Evolutionary conservation across 2,797 vertebrate genomes (phyloP), one percentile per base, ranked within the genome.

Genomic region (Brachyrhaphis roseni): DNA sequence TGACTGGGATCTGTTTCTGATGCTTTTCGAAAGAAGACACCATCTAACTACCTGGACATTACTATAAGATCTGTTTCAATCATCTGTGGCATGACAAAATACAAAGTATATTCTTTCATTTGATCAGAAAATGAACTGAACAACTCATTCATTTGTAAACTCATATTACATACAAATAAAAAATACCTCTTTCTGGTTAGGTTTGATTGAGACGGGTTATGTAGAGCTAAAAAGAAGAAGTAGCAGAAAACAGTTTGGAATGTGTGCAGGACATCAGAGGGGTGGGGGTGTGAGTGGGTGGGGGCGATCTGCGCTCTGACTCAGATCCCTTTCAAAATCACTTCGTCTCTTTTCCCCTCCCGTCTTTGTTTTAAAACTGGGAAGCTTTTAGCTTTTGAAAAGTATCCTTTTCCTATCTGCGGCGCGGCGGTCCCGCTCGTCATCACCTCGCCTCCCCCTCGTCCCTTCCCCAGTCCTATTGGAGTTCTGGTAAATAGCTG

Each of bases 321-420:
- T 90, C 89, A 92, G 92, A 93, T 95, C 94, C 86, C 95, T 95
- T 95, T 93, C 93, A 93, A 90, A 95, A 94, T 92, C 88, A 93
- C 89, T 92, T 91, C 92, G 92, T 92, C 87, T 90, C 90, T 88
- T 92, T 91, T 49, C 47, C 91, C 90, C 87, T 85, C 93, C 91
- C 86, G 86, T 89, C 94, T 95, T 94, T 96, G 96, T 96, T 96
- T 97, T 96, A 95, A 96, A 96, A 96, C 95, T 94, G 95, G 95
- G 95, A 97, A 96, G 95, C 95, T 97, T 96, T 96, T 95, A 96
- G 95, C 95, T 95, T 96, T 96, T 96, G 95, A 96, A 96, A 96
- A 95, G 94, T 96, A 96, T 95, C 95, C 95, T 95, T 95, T 96
- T 95, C 93, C 96, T 95, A 94, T 96, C 96, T 89, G 87, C 89